These are phyloP conservation scores for Smithornis capensis DNA, from an alignment of 2,113 vertebrate species.

Conservation along the genomic window DNA sequence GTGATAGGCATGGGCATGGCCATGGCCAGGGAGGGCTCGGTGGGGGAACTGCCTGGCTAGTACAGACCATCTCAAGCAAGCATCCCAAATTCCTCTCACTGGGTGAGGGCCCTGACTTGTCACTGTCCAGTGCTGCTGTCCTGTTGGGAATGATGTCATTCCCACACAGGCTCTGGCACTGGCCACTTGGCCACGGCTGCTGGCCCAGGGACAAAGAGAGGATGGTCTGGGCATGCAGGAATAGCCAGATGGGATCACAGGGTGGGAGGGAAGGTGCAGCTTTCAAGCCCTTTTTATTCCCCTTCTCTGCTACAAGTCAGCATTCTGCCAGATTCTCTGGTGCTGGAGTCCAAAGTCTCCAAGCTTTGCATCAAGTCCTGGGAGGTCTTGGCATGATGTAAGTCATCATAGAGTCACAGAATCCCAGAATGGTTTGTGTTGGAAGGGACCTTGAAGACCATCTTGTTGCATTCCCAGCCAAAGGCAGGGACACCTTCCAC, in stretches of 20 bases:
- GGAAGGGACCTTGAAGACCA: neutral
- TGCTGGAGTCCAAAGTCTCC: neutral
- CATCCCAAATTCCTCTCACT: fast-evolving
- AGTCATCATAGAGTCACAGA: fast-evolving
- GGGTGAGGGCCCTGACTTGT: fast-evolving
- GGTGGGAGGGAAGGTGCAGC: neutral
- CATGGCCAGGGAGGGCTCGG: neutral
- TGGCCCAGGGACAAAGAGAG: neutral
- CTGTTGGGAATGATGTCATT: neutral
- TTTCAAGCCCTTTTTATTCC: neutral
- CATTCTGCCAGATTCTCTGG: fast-evolving
- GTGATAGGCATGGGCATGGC: neutral
- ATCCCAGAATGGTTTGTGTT: neutral
- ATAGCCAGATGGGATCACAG: conserved; percentile 13
- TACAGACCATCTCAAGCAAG: fast-evolving
- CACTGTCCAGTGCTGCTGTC: neutral
- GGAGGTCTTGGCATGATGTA: fast-evolving
- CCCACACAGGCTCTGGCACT: neutral
- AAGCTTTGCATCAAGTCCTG: neutral
- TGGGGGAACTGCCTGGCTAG: neutral
- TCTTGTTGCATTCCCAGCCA: neutral
- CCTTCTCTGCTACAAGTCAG: neutral
- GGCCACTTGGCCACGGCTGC: neutral
- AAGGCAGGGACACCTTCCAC: neutral
- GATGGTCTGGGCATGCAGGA: neutral